Conservation (phyloP, 2,888 invertebrate species). For the Acleris cristana region DNA sequence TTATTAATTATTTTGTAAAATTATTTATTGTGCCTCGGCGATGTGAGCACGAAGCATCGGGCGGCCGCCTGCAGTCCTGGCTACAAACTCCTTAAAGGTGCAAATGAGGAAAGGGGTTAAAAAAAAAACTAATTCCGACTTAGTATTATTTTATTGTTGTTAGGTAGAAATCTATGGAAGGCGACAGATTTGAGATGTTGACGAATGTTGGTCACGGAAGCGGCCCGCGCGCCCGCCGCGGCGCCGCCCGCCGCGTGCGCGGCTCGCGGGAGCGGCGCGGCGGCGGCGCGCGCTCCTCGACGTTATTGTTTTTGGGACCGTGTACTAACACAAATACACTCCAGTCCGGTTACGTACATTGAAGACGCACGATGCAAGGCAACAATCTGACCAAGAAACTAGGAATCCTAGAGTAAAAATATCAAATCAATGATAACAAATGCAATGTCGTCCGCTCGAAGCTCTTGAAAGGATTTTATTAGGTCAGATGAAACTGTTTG, state of each 20-base stretch:
- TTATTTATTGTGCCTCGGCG: too few relatives aligned
- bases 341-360: too few relatives aligned
- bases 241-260: not conserved
- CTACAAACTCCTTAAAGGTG: not conserved
- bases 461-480: too few relatives aligned
- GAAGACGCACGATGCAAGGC: too few relatives aligned
- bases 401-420: too few relatives aligned
- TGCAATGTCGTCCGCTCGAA: too few relatives aligned
- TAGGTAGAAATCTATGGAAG: conserved; percentile 36
- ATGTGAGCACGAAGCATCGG: not conserved
- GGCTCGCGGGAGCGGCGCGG: not conserved
- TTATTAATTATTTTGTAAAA: too few relatives aligned
- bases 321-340: not conserved
- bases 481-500: too few relatives aligned
- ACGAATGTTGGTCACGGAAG: not conserved
- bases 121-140: conserved; percentile 1
- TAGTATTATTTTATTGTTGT: conserved; percentile 31
- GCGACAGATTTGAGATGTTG: conserved; percentile 29
- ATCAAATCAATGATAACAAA: too few relatives aligned
- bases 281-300: not conserved
- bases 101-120: not conserved
- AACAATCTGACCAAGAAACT: too few relatives aligned
- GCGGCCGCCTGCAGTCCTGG: not conserved
- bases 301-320: not conserved
- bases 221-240: not conserved